These are phyloP conservation scores for Leptinotarsa defecta DNA, from an alignment of 1,140 invertebrate genomes.

Conservation along the genomic window DNA sequence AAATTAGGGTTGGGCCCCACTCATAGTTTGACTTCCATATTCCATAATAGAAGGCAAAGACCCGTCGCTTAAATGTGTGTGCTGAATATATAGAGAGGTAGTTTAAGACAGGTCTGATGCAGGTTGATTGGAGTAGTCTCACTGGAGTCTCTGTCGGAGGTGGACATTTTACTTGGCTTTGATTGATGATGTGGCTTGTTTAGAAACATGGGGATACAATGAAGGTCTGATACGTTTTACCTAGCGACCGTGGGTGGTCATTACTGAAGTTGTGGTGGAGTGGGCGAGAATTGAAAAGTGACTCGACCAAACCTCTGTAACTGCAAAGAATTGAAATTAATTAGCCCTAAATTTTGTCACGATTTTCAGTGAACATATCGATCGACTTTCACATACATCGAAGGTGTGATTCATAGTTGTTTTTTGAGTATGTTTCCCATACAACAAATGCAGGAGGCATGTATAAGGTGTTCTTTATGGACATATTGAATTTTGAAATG, in stretches of 20 bases:
- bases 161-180: constrained; percentile 30
- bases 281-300: too few relatives aligned
- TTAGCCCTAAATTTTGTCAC: too few relatives aligned
- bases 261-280: neutral
- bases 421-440: too few relatives aligned
- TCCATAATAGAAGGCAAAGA: neutral
- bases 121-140: constrained; percentile 29
- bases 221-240: constrained; percentile 16
- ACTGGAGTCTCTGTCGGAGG: constrained; percentile 8
- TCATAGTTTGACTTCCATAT: neutral
- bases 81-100: neutral
- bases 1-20: neutral
- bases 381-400: too few relatives aligned
- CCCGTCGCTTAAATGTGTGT: neutral
- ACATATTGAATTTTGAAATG: too few relatives aligned
- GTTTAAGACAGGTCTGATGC: constrained; percentile 20
- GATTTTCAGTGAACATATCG: too few relatives aligned
- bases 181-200: constrained; percentile 30
- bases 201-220: constrained; percentile 20
- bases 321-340: too few relatives aligned
- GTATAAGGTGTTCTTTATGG: too few relatives aligned
- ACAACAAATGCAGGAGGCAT: too few relatives aligned
- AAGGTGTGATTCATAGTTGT: too few relatives aligned
- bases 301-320: too few relatives aligned
- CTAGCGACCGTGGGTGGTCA: constrained; percentile 18